Evolutionary conservation across 2,797 vertebrate species (phyloP).

Genomic region (Smutsia temminckii): DNA sequence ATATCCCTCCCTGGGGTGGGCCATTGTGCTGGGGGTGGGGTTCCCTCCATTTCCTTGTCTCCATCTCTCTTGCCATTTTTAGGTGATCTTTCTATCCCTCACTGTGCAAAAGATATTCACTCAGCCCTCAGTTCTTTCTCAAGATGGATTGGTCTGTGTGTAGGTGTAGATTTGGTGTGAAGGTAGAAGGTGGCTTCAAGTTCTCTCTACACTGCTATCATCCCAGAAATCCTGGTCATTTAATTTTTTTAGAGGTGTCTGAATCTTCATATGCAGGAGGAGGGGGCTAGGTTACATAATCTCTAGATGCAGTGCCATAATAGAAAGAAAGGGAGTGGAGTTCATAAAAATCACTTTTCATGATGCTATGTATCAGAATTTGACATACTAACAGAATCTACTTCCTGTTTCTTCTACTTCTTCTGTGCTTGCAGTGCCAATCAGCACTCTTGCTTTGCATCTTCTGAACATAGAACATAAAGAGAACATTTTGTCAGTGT

Average conservation of each 20-base stretch:
- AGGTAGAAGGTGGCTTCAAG: too few species aligned
- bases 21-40: too few species aligned
- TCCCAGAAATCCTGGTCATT: not conserved
- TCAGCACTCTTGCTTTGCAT: not conserved
- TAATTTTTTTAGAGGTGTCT: not conserved
- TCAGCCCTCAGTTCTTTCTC: too few species aligned
- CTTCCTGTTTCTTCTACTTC: not conserved
- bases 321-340: not conserved
- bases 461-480: constrained; percentile 16
- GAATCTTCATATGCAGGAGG: not conserved
- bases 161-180: too few species aligned
- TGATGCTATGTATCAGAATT: not conserved
- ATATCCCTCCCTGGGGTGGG: too few species aligned
- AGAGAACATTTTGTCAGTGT: not conserved
- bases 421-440: not conserved
- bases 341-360: not conserved
- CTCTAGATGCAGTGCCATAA: not conserved
- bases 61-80: too few species aligned
- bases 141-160: too few species aligned
- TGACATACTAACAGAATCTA: not conserved
- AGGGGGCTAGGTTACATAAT: fast-evolving
- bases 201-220: too few species aligned
- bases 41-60: too few species aligned
- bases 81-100: too few species aligned
- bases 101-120: too few species aligned